Evolutionary conservation across 2,888 invertebrate genomes (phyloP), one percentile per base, ranked within the genome.

Genomic region (Drosophila eohydei): DNA sequence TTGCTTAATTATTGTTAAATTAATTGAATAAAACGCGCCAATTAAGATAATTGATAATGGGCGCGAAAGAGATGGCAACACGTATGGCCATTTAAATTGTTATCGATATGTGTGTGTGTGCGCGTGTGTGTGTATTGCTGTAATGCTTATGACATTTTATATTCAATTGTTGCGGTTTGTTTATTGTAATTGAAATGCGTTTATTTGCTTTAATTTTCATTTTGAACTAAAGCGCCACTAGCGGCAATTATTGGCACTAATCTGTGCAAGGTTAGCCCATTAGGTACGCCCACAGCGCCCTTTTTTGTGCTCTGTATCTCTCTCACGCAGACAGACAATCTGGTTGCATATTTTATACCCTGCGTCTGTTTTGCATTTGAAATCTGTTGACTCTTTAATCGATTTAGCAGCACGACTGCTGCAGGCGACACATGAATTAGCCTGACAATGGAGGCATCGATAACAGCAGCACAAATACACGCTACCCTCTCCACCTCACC

Each of bases 391-490:
- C 83, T 83, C 80, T 88, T 86, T 83, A 87, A 89, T 81, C 87
- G 87, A 86, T 81, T 88, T 80, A 78, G 75, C 74, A 71, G 86
- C 69, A 51, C 63, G 60, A 41, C 67, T 85, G 78, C 87, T 87
- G 87, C 82, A 81, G 66, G 66, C 90, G 87, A 87, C 87, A 87
- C 89, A 83, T 83, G 90, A 87, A 89, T 87, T 87, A 87, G 87
- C 90, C 81, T 73, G 67, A 87, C 86, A 89, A 87, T 89, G 57
- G 61, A 41, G 46, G 64, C 64, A 43, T 71, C 61, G 76, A 75
- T 71, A 80, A 59, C 80, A 67, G 48, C 63, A 67, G 43, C 41
- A 57, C 16, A 58, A 58, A 71, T 32, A 36, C 26, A 34, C 38
- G 26, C 6, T 30, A 0, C 48, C 4, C 16, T 16, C 28, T 1